Evolutionary conservation across 2,888 invertebrate species (phyloP).

Genomic region (Choreutis nemorana): DNA sequence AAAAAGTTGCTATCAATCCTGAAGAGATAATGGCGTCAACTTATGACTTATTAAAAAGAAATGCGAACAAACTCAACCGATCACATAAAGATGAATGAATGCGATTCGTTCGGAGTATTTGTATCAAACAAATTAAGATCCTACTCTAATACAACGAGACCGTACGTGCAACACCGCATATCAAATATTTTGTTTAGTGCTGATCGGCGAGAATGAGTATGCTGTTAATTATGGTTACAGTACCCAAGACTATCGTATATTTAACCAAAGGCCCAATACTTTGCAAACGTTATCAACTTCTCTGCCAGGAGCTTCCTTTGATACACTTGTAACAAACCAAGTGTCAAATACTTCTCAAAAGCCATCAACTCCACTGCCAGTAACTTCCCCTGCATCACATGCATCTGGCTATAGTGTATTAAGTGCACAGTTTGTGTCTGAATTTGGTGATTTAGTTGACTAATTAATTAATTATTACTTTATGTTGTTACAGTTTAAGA

Average conservation of each 20-base stretch:
- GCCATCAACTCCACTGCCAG: neutral
- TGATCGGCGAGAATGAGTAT: neutral
- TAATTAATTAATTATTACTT: neutral
- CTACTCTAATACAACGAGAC: neutral
- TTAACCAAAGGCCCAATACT: neutral
- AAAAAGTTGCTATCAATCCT: constrained; percentile 10
- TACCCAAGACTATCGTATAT: neutral
- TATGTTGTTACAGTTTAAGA: too few relatives aligned
- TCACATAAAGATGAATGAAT: neutral
- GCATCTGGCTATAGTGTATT: neutral
- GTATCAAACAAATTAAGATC: neutral
- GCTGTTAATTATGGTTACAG: neutral
- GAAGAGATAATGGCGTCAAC: constrained; percentile 12
- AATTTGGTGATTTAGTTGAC: neutral
- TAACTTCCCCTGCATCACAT: neutral
- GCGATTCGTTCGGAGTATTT: neutral
- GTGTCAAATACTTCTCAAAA: neutral
- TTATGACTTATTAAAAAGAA: constrained; percentile 3
- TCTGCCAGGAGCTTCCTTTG: neutral
- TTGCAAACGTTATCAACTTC: neutral
- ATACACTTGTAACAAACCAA: neutral
- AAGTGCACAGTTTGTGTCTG: neutral
- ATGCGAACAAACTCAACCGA: neutral
- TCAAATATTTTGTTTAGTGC: neutral
- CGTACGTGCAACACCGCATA: neutral